Evolutionary conservation across 2,797 vertebrate genomes (phyloP).

Genomic region (Gymnoscopelus braueri): DNA sequence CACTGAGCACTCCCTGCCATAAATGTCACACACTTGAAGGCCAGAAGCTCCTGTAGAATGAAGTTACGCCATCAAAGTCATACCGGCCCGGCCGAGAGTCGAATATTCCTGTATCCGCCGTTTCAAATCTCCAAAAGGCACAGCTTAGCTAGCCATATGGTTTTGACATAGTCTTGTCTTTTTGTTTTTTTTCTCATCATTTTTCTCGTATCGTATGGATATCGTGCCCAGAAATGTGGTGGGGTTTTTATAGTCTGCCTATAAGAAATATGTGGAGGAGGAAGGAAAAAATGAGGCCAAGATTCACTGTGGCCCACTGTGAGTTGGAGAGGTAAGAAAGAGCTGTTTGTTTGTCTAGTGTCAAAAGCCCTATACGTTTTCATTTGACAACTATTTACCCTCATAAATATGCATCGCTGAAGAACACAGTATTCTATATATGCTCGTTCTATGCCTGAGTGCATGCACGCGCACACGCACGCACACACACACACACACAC

Average conservation of each 20-base stretch:
- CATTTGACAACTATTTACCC: not conserved
- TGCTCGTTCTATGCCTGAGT: too few species aligned
- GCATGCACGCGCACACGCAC: too few species aligned
- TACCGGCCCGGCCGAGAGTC: too few species aligned
- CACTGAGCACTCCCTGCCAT: conserved; percentile 37
- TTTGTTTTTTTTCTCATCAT: not conserved
- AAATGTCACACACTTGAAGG: conserved; percentile 53
- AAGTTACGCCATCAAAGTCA: too few species aligned
- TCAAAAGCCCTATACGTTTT: not conserved
- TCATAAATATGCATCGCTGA: not conserved
- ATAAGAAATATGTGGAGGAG: not conserved
- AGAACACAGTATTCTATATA: too few species aligned
- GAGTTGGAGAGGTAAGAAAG: not conserved
- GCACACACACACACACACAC: not conserved
- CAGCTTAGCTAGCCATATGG: not conserved
- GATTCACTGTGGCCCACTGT: too few species aligned
- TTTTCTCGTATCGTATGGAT: not conserved
- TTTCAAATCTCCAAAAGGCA: too few species aligned
- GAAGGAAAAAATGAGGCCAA: too few species aligned
- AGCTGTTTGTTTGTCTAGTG: not conserved
- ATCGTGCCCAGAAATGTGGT: not conserved
- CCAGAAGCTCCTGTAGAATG: conserved; percentile 1
- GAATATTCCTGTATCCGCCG: too few species aligned
- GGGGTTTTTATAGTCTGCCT: not conserved
- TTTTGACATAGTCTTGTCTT: not conserved